Evolutionary conservation across 2,888 invertebrate species (phyloP).

Genomic region (Spisula subtruncata): DNA sequence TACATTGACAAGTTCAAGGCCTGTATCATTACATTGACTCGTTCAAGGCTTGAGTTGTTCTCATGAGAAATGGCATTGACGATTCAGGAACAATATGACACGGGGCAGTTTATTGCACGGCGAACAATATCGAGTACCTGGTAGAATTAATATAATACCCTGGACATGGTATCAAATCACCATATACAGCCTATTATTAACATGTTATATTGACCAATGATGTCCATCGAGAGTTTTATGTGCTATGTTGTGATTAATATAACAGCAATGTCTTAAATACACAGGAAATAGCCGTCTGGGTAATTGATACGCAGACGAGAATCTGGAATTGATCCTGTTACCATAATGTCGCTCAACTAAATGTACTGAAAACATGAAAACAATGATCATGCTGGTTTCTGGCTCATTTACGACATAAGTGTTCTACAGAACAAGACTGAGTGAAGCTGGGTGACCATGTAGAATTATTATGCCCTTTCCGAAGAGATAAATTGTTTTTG

Average conservation of each 20-base stretch:
- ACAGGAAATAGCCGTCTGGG: slow-evolving; percentile 10
- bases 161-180: slow-evolving; percentile 1
- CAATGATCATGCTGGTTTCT: no score
- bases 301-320: slow-evolving; percentile 13
- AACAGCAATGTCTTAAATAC: not conserved
- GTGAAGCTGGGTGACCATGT: no score
- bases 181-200: not conserved
- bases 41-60: not conserved
- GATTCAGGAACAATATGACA: not conserved
- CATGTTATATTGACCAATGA: not conserved
- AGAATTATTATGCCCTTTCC: no score
- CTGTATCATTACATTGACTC: no score
- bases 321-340: not conserved
- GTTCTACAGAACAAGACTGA: no score
- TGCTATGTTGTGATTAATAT: not conserved
- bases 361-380: not conserved
- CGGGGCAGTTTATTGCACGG: not conserved
- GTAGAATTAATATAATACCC: not conserved
- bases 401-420: no score
- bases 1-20: not conserved
- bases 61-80: slow-evolving; percentile 5
- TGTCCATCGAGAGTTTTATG: slow-evolving; percentile 1
- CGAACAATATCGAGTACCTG: not conserved
- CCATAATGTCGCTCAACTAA: not conserved
- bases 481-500: no score